Percentiles rank a stretch among this genome's conserved stretches.
phyloP scores from a whole-genome alignment of 2,113 vertebrate species.

The Asarcornis scutulata region DNA sequence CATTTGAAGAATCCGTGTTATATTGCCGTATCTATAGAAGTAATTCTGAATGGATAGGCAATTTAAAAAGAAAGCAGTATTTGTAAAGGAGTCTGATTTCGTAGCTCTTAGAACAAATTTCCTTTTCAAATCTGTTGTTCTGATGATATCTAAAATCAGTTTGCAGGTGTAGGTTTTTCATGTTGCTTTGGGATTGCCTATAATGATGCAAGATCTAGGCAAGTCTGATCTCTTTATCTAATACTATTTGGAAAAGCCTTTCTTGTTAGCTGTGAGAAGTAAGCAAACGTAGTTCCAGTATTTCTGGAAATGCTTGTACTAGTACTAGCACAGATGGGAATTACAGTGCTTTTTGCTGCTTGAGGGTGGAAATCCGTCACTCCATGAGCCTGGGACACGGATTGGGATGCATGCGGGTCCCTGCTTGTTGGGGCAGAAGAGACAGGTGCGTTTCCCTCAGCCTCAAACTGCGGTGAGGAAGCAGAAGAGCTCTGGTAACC shows the following conservation, averaged over 20 bases:
- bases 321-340: neutral
- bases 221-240: neutral
- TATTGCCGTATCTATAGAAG: neutral
- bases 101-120: neutral
- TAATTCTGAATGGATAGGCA: neutral
- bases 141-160: neutral
- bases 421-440: too few species aligned
- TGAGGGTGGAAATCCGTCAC: neutral
- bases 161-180: neutral
- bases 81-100: neutral
- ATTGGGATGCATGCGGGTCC: too few species aligned
- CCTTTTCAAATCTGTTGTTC: neutral
- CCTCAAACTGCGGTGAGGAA: too few species aligned
- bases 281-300: neutral
- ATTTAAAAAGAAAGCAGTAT: neutral
- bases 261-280: neutral
- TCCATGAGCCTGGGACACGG: too few species aligned
- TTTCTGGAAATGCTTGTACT: neutral
- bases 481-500: too few species aligned
- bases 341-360: neutral
- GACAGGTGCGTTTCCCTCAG: too few species aligned
- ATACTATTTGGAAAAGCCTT: neutral
- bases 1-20: neutral
- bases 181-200: neutral
- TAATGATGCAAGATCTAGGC: neutral